phyloP scores from a whole-genome alignment of 1,140 invertebrate species.

The Micrasema longulum region DNA sequence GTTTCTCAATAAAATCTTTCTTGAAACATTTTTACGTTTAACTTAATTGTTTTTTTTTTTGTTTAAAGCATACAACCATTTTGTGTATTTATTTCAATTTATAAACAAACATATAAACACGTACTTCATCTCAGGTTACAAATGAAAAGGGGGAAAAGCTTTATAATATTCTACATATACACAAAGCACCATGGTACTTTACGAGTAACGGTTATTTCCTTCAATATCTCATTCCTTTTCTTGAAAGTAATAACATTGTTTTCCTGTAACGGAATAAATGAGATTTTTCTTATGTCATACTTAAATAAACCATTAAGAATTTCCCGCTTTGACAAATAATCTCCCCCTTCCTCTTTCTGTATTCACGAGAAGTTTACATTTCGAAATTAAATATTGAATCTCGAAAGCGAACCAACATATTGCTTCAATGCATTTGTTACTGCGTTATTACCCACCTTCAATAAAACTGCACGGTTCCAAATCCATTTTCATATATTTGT shows the following conservation, averaged over 20 bases:
- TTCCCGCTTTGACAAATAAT: conserved; percentile 38
- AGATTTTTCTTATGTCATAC: conserved; percentile 35
- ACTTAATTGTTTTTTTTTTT: no score
- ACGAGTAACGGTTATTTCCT: conserved; percentile 2
- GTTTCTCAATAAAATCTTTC: no score
- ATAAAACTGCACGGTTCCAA: no score
- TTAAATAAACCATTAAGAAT: conserved; percentile 34
- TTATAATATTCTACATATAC: no score
- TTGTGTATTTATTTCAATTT: no score
- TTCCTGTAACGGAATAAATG: conserved; percentile 13
- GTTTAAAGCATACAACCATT: no score
- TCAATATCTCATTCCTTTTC: conserved; percentile 16
- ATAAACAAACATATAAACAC: no score
- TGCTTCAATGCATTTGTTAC: conserved; percentile 26
- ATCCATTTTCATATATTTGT: no score
- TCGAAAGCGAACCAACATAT: conserved; percentile 36
- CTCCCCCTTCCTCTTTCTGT: not conserved
- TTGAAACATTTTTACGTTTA: no score
- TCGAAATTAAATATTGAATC: conserved; percentile 42
- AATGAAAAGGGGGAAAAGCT: no score
- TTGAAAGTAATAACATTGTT: conserved; percentile 21
- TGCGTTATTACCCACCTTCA: no score
- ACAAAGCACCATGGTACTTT: not conserved
- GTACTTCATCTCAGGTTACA: no score
- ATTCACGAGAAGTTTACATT: conserved; percentile 30